A percentile compares a stretch with the other conserved stretches of the same genome.
phyloP scores from a whole-genome alignment of 2,888 invertebrate genomes.

The Drosophila paucipuncta region DNA sequence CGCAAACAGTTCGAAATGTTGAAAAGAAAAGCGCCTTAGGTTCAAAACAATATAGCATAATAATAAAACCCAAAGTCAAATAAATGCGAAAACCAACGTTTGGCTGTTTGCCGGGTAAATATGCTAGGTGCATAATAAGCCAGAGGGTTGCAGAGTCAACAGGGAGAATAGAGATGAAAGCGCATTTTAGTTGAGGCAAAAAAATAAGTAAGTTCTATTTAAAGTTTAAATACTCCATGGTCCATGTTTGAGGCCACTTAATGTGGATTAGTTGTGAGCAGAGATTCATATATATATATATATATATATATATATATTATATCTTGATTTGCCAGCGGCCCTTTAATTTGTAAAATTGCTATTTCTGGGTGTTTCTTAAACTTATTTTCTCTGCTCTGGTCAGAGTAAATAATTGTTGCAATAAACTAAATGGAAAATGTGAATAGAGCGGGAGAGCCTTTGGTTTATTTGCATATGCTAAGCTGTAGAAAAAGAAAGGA shows the following conservation, averaged over 20 bases:
- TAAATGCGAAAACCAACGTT: slow-evolving; percentile 12
- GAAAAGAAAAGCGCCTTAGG: background rate
- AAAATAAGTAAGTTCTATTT: slow-evolving; percentile 8
- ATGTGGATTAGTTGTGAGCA: slow-evolving; percentile 42
- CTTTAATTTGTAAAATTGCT: slow-evolving; percentile 49
- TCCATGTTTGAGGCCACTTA: slow-evolving; percentile 25
- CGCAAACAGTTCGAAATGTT: background rate
- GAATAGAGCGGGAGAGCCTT: background rate
- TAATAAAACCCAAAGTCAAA: slow-evolving; percentile 38
- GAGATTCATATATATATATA: slow-evolving; percentile 3
- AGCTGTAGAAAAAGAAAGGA: background rate
- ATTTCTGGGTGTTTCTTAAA: slow-evolving; percentile 7
- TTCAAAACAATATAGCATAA: slow-evolving; percentile 12
- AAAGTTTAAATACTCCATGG: slow-evolving; percentile 14
- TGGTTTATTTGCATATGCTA: slow-evolving; percentile 22
- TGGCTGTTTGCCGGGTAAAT: slow-evolving; percentile 1
- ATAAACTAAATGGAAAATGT: slow-evolving; percentile 56
- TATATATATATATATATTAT: no score
- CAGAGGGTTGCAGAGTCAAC: slow-evolving; percentile 24
- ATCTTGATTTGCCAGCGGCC: slow-evolving; percentile 10
- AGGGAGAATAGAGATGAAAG: slow-evolving; percentile 48
- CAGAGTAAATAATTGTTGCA: slow-evolving; percentile 51
- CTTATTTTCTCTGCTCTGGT: slow-evolving; percentile 3
- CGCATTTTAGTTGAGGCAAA: slow-evolving; percentile 55
- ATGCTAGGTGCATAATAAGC: slow-evolving; percentile 15